These are phyloP conservation scores for Papilio xuthus DNA, from an alignment of 1,140 invertebrate species.

Conservation along the genomic window DNA sequence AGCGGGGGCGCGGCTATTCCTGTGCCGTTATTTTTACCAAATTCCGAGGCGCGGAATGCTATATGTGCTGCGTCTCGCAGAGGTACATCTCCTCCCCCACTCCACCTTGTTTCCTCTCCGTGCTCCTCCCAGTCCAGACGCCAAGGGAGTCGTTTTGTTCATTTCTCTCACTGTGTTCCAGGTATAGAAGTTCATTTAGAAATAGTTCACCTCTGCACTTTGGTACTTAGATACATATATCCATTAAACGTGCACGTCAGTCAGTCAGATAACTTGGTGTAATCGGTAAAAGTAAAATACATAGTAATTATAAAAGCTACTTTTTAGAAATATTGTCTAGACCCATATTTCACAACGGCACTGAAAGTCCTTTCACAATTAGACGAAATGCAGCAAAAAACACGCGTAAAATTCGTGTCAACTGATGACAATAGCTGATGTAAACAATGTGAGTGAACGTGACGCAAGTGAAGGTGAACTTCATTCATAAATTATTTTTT, in stretches of 20 bases:
- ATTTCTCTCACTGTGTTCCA: background rate
- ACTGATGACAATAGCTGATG: background rate
- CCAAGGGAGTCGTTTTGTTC: background rate
- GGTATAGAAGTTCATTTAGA: background rate
- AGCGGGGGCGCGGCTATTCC: conserved; percentile 18
- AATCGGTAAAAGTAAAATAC: no score
- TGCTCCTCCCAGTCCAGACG: background rate
- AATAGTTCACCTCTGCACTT: conserved; percentile 14
- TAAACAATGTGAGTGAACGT: background rate
- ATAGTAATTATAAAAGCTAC: no score
- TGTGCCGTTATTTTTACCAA: conserved; percentile 31
- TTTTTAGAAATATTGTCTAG: background rate
- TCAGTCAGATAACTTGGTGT: no score
- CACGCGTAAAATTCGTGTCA: background rate
- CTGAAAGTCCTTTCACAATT: background rate
- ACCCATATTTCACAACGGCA: no score
- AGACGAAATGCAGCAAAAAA: background rate
- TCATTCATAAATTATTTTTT: background rate
- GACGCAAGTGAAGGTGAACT: background rate
- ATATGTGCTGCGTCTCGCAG: conserved; percentile 24
- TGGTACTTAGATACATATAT: background rate
- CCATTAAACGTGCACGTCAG: no score
- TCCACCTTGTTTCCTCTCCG: background rate
- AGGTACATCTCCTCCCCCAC: conserved; percentile 1
- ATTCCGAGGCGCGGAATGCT: conserved; percentile 29